These are phyloP conservation scores for Siderastrea siderea DNA, from an alignment of 92 coral and sea anemone species.

Conservation along the genomic window DNA sequence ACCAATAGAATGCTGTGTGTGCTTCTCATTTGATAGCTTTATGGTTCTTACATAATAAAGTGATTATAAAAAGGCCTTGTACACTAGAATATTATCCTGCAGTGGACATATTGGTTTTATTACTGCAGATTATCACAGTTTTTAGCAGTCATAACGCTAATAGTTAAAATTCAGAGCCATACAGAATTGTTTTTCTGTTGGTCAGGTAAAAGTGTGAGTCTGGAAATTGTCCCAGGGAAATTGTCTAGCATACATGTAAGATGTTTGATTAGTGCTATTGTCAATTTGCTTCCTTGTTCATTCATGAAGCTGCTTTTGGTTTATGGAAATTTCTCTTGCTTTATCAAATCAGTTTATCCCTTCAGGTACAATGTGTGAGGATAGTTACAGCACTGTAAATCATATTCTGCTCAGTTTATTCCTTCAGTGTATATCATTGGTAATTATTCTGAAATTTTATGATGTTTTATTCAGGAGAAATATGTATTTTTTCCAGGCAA, in stretches of 20 bases:
- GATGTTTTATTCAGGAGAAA: too few species aligned
- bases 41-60: too few species aligned
- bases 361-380: too few species aligned
- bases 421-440: neutral
- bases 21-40: neutral
- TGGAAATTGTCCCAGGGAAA: neutral
- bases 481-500: conserved; percentile 8
- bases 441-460: too few species aligned
- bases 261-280: neutral
- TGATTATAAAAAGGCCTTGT: neutral
- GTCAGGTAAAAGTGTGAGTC: neutral
- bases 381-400: too few species aligned
- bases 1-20: conserved; percentile 18
- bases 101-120: neutral
- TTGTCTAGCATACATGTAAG: neutral
- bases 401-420: neutral
- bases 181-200: neutral
- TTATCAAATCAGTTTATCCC: neutral
- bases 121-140: neutral
- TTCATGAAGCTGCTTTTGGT: neutral
- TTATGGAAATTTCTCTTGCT: neutral
- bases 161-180: too few species aligned
- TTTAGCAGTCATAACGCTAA: neutral
- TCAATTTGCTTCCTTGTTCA: neutral
- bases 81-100: neutral